A percentile compares a stretch with the other conserved stretches of the same genome.
Conservation (phyloP, 2,113 vertebrate species). For the Podocnemis expansa region DNA sequence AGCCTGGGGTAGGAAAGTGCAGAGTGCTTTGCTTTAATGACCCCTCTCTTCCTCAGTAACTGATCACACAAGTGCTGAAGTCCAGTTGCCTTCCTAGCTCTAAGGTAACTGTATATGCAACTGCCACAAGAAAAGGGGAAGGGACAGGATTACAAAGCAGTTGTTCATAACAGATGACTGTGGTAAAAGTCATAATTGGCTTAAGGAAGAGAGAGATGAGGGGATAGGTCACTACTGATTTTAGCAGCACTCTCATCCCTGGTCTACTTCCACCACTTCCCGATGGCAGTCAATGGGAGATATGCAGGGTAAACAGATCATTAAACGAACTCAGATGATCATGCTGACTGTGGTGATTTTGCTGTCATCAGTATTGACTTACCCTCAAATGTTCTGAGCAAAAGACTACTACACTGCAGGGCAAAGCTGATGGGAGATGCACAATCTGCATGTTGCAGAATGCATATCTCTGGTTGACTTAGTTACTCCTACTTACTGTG, state of each 20-base stretch:
- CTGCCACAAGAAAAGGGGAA: accelerated
- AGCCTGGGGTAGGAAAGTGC: accelerated
- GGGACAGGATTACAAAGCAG: neutral
- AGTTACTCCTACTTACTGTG: no score
- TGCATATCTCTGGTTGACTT: no score
- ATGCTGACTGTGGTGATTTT: no score
- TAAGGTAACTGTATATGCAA: neutral
- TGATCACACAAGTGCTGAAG: accelerated
- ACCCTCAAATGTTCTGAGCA: no score
- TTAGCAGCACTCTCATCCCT: neutral
- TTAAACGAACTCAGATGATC: no score
- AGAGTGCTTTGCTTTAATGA: neutral
- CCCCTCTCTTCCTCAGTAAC: neutral
- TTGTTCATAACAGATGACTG: neutral
- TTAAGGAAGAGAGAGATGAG: neutral
- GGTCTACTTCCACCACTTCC: no score
- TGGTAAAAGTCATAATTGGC: neutral
- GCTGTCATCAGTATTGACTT: no score
- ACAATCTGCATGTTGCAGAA: no score
- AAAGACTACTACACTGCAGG: no score
- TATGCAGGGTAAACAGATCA: no score
- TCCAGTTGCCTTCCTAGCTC: neutral
- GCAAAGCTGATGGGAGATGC: no score
- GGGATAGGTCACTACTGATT: neutral
- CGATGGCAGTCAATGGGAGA: no score